These are phyloP conservation scores for Rhopilema esculentum DNA, from an alignment of 30 jellyfish, hydroid and myxozoan genomes.

Conservation along the genomic window DNA sequence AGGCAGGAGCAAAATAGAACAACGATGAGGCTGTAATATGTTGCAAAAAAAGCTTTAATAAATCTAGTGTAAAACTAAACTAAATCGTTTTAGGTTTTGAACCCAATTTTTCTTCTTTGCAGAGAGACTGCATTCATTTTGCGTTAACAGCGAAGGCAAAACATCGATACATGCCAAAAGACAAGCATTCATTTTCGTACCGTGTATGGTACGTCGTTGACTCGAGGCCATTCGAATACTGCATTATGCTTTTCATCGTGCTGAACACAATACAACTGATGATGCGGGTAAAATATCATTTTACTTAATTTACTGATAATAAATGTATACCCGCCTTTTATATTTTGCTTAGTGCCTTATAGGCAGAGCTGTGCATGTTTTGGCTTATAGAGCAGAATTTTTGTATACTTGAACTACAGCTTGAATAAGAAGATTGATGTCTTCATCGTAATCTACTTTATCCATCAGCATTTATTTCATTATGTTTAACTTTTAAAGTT, in stretches of 20 bases:
- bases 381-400: too few species aligned
- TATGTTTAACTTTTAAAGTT: too few species aligned
- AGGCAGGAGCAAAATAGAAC: too few species aligned
- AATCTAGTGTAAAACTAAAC: too few species aligned
- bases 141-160: conserved; percentile 90
- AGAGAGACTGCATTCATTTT: conserved; percentile 97
- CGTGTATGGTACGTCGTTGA: conserved; percentile 99
- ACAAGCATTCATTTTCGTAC: conserved; percentile 89
- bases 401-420: too few species aligned
- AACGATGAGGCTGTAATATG: too few species aligned
- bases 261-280: conserved; percentile 89
- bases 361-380: too few species aligned
- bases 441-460: too few species aligned
- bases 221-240: conserved; percentile 94
- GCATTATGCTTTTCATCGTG: conserved; percentile 88
- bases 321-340: not conserved
- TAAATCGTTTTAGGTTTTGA: not conserved
- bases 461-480: too few species aligned
- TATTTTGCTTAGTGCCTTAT: not conserved
- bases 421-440: too few species aligned
- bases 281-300: conserved; percentile 85
- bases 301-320: not conserved
- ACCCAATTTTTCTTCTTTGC: not conserved
- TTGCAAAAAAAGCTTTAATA: too few species aligned
- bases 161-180: conserved; percentile 88